Base-by-base conservation (phyloP, 2,888 invertebrate genomes). In the Drosophila robusta region DNA sequence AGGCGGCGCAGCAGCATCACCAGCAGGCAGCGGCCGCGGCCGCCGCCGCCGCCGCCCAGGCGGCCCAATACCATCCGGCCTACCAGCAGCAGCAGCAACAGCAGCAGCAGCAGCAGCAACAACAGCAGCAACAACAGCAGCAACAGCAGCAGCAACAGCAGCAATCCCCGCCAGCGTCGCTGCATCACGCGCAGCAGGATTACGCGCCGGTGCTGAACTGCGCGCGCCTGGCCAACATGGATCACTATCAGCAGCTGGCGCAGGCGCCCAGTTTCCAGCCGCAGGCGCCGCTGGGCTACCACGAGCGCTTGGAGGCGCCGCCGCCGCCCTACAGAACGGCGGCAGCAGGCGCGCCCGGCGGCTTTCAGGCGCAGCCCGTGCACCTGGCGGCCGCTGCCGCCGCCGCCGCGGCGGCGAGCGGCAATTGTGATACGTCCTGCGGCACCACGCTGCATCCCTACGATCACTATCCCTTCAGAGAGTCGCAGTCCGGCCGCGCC, bases 401-500 rank as follows among this genome's bases (percentile, higher is more conserved):
- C 69, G 44, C 54, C 12, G n/a, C 77, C 54, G 49, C 68, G 64
- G 38, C 70, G 70, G 44, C 54, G 75, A 76, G 42, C 67, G 79
- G 69, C 71, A 89, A 78, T 70, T 90, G 90, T 82, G 85, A 89
- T 86, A 78, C 67, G 42, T 66, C 74, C 3, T 39, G 47, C 38
- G 41, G 60, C 56, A 72, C 62, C 22, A 72, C 64, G 47, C 64
- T 92, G 51, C 92, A 92, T 80, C 92, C 92, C 3, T 92, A 92
- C 67, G 92, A 92, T 70, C 92, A 92, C 70, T 92, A 89, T 91
- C 93, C 80, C 61, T 93, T 90, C 74, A 91, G 90, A 72, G 92
- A 92, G 78, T 75, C 90, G 44, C 92, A 92, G 49, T 94, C 94
- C 24, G 95, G 95, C 5, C 94, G 95, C 79, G 95, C 95, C 83